Evolutionary conservation across 1,140 invertebrate species (phyloP).

Genomic region (Leptonema lineaticorne): DNA sequence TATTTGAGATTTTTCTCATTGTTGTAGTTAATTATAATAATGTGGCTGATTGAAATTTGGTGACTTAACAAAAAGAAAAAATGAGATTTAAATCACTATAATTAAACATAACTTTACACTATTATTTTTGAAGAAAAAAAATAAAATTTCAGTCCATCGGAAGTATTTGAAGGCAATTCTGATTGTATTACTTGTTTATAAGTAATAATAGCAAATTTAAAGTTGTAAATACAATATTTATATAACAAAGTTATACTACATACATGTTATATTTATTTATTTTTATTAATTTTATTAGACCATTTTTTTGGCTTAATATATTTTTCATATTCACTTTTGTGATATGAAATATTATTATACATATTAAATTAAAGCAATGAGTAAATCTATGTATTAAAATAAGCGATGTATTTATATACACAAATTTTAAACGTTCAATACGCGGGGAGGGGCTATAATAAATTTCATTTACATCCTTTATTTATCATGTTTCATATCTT

Average conservation of each 20-base stretch:
- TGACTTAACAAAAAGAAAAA: conserved; percentile 11
- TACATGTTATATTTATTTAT: not conserved
- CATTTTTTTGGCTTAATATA: no score
- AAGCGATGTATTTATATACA: conserved; percentile 4
- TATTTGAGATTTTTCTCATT: conserved; percentile 13
- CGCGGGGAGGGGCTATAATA: not conserved
- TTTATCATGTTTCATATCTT: conserved; percentile 12
- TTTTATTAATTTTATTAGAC: not conserved
- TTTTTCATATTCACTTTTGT: conserved; percentile 12
- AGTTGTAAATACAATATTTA: no score
- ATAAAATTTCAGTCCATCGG: not conserved
- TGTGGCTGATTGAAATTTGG: conserved; percentile 17
- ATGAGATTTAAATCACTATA: conserved; percentile 15
- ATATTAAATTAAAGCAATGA: not conserved
- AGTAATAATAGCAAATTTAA: no score
- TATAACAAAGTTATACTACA: no score
- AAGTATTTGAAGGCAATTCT: not conserved
- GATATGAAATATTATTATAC: not conserved
- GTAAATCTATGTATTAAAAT: not conserved
- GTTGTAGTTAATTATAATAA: not conserved
- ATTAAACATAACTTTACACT: conserved; percentile 16
- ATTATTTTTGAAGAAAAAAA: not conserved
- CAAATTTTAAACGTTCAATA: not conserved
- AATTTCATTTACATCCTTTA: not conserved
- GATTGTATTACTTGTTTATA: conserved; percentile 1